Conservation (phyloP, 2,888 invertebrate genomes). For the Elegia similella region DNA sequence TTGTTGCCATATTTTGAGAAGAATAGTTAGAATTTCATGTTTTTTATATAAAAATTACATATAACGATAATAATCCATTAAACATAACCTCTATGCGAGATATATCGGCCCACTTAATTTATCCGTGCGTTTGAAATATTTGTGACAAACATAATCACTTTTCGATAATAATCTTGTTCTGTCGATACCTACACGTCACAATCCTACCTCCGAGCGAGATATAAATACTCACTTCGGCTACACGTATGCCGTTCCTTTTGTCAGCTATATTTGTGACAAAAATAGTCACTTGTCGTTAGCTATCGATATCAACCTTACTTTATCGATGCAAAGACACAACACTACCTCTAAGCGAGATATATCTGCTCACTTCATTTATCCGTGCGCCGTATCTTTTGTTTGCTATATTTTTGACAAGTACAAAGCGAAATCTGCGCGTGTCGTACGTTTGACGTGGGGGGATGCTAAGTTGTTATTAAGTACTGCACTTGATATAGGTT, state of each 20-base stretch:
- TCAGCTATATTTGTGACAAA: no score
- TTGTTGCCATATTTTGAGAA: no score
- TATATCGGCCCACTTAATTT: no score
- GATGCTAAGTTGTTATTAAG: constrained; percentile 78
- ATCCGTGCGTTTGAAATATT: no score
- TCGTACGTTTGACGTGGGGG: constrained; percentile 73
- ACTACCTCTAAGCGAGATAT: constrained; percentile 62
- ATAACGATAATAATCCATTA: no score
- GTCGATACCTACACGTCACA: constrained; percentile 18
- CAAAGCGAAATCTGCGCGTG: constrained; percentile 79
- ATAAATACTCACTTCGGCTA: no score
- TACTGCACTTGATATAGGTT: constrained; percentile 65
- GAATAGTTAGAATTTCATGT: no score
- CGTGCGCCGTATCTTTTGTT: constrained; percentile 78
- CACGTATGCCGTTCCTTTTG: no score
- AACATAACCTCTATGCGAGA: no score
- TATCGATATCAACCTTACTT: background rate
- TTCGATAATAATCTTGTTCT: background rate
- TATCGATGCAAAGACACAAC: constrained; percentile 42
- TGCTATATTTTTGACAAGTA: constrained; percentile 82
- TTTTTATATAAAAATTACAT: no score
- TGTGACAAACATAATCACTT: no score
- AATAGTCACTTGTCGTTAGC: no score
- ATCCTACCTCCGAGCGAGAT: background rate
- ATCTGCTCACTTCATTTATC: constrained; percentile 81